Evolutionary conservation across 2,888 invertebrate genomes (phyloP).

Genomic region (Lithophane ornitopus): DNA sequence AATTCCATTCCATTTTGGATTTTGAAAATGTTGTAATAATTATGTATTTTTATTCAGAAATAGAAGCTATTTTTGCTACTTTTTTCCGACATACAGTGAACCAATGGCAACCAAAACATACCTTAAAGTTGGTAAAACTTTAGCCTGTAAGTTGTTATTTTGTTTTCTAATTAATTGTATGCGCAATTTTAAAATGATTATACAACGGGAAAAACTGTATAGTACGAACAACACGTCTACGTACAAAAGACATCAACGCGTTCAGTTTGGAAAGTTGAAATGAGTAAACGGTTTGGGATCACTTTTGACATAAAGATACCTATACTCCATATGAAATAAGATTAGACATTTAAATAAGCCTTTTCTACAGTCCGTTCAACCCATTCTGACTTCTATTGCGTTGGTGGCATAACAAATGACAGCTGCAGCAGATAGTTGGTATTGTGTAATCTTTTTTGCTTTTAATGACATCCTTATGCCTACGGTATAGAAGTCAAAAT

Average conservation of each 20-base stretch:
- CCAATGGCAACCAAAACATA: background rate
- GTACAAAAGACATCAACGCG: conserved; percentile 38
- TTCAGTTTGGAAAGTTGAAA: background rate
- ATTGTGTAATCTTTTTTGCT: too few species aligned
- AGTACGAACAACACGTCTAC: background rate
- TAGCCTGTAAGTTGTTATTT: background rate
- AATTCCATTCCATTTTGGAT: background rate
- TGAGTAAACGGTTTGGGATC: background rate
- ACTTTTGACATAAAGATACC: background rate
- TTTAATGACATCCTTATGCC: too few species aligned
- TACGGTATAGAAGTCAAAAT: too few species aligned
- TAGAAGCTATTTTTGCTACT: too few species aligned
- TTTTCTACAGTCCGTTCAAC: too few species aligned
- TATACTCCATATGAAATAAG: too few species aligned
- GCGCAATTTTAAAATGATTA: background rate
- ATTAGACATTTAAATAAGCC: too few species aligned
- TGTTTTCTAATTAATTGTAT: background rate
- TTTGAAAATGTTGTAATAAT: background rate
- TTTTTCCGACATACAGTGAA: background rate
- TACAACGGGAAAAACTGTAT: background rate
- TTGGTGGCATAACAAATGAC: too few species aligned
- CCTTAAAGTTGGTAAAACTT: background rate
- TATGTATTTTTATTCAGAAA: background rate
- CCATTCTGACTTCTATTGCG: too few species aligned
- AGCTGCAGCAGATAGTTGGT: too few species aligned